phyloP scores from a whole-genome alignment of 2,888 invertebrate species.

The Tetragonisca angustula region DNA sequence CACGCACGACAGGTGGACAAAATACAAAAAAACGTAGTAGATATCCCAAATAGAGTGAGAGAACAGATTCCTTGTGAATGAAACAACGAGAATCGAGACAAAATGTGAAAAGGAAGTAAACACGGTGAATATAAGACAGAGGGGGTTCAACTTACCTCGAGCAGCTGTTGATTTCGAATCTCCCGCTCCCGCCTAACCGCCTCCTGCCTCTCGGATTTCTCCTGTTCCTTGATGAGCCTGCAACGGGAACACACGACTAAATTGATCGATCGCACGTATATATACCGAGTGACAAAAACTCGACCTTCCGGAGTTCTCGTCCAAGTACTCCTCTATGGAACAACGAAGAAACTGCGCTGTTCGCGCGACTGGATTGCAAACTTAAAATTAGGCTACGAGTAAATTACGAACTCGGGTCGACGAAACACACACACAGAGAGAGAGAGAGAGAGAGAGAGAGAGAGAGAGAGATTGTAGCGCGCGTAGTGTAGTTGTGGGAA shows the following conservation, averaged over 20 bases:
- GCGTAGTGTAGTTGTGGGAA: no score
- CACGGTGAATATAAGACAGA: conserved; percentile 29
- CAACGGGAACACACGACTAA: conserved; percentile 42
- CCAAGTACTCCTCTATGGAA: not conserved
- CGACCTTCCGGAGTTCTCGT: not conserved
- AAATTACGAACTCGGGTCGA: not conserved
- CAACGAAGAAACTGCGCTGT: no score
- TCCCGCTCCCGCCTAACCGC: conserved; percentile 92
- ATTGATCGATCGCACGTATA: not conserved
- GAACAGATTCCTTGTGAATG: conserved; percentile 81
- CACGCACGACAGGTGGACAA: conserved; percentile 84
- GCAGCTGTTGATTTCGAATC: conserved; percentile 92
- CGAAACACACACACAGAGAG: no score
- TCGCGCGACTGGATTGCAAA: no score
- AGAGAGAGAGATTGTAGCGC: no score
- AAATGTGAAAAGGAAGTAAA: conserved; percentile 69
- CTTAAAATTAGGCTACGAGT: no score
- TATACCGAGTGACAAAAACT: not conserved
- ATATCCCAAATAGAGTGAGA: conserved; percentile 79
- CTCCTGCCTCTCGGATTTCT: conserved; percentile 93
- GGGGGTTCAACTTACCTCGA: conserved; percentile 89
- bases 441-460: no score
- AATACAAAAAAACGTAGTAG: conserved; percentile 75
- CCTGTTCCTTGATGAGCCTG: conserved; percentile 88
- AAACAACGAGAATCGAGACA: conserved; percentile 80